Conservation (phyloP, 2,888 invertebrate genomes). For the Dynastes tityus region DNA sequence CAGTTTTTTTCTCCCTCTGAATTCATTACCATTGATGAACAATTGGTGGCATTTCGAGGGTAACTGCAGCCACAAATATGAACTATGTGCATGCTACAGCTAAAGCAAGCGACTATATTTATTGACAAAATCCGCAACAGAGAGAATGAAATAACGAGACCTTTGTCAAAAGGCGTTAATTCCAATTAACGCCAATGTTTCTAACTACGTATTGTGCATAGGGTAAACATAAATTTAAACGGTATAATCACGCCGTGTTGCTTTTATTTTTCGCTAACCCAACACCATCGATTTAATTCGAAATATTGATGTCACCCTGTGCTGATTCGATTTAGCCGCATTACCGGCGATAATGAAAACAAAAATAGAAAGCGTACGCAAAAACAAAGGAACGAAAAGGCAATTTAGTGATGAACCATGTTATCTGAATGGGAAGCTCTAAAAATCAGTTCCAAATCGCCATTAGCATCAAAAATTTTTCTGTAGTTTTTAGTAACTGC, state of each 20-base stretch:
- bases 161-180: background rate
- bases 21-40: no score
- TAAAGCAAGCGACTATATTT: background rate
- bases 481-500: background rate
- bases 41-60: no score
- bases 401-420: constrained; percentile 16
- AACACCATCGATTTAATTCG: background rate
- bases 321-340: background rate
- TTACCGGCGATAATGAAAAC: background rate
- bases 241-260: background rate
- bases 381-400: constrained; percentile 6
- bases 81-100: background rate
- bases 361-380: background rate
- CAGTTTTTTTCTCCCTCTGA: no score
- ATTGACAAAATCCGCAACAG: background rate
- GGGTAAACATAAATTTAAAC: background rate
- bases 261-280: background rate
- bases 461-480: background rate
- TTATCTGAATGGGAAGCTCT: constrained; percentile 3
- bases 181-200: background rate
- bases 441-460: background rate
- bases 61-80: no score
- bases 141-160: background rate
- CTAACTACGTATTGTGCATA: background rate
- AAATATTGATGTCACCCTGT: background rate